Conservation (phyloP, 2,113 vertebrate genomes). For the Actenoides lindsayi region DNA sequence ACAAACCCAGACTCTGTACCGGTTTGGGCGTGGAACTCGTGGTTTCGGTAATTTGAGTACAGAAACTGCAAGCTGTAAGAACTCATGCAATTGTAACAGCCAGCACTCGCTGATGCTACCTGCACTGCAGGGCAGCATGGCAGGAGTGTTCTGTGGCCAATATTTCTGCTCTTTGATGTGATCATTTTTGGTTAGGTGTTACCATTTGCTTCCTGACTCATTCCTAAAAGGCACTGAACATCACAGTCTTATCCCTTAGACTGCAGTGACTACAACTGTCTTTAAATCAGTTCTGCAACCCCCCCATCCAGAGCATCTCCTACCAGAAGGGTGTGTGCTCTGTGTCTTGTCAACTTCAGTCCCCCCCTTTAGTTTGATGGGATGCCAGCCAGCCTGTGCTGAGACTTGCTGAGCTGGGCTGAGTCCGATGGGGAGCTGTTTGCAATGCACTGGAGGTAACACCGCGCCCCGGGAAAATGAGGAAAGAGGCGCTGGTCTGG, state of each 20-base stretch:
- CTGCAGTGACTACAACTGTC: not conserved
- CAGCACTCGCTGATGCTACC: not conserved
- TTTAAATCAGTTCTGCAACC: not conserved
- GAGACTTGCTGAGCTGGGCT: not conserved
- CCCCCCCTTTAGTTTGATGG: rapidly evolving
- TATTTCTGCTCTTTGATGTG: conserved; percentile 13
- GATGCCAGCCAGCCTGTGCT: not conserved
- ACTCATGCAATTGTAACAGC: not conserved
- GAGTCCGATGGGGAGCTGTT: rapidly evolving
- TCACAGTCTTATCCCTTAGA: not conserved
- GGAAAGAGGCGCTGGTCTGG: not conserved
- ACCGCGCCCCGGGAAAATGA: not conserved
- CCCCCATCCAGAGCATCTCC: not conserved
- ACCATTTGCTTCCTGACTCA: conserved; percentile 14
- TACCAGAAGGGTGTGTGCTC: not conserved
- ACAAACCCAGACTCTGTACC: not conserved
- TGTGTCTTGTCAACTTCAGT: not conserved
- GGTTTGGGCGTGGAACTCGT: not conserved
- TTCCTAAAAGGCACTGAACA: not conserved
- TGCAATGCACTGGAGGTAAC: not conserved
- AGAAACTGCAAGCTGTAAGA: not conserved
- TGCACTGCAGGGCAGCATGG: not conserved
- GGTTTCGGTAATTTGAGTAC: not conserved
- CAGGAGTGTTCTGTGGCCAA: not conserved
- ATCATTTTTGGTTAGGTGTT: not conserved